A percentile compares a stretch with the other conserved stretches of the same genome.
Conservation (phyloP, 92 coral and sea anemone species). For the Siderastrea radians region DNA sequence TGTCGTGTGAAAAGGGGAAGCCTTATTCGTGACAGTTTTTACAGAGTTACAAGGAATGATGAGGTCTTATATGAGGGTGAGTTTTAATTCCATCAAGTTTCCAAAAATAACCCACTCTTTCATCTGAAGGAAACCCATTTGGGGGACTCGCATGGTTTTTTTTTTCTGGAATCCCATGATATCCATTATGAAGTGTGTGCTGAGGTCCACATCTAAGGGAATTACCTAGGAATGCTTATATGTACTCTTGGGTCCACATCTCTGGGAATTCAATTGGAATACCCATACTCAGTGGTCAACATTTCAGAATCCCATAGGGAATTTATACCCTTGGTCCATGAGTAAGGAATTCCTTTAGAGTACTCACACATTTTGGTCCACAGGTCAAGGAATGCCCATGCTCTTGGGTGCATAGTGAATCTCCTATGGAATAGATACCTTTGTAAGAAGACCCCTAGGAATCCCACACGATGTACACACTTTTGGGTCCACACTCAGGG, state of each 20-base stretch:
- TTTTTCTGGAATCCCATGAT: too few species aligned
- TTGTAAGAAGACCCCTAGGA: background rate
- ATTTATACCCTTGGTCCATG: background rate
- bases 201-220: too few species aligned
- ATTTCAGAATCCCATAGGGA: too few species aligned
- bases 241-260: background rate
- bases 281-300: too few species aligned
- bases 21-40: constrained; percentile 69
- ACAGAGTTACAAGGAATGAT: constrained; percentile 76
- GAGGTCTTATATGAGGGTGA: constrained; percentile 87
- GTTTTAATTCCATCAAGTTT: background rate
- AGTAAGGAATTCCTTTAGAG: background rate
- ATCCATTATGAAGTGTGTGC: too few species aligned
- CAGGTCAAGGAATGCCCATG: background rate
- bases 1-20: constrained; percentile 93
- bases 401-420: background rate
- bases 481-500: background rate
- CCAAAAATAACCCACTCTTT: too few species aligned
- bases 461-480: background rate
- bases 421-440: too few species aligned
- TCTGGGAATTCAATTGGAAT: background rate
- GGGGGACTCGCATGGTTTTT: too few species aligned
- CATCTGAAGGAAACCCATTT: too few species aligned
- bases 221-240: background rate
- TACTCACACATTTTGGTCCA: background rate